phyloP scores from a whole-genome alignment of 1,140 invertebrate species.

The Drosophila murphyi region DNA sequence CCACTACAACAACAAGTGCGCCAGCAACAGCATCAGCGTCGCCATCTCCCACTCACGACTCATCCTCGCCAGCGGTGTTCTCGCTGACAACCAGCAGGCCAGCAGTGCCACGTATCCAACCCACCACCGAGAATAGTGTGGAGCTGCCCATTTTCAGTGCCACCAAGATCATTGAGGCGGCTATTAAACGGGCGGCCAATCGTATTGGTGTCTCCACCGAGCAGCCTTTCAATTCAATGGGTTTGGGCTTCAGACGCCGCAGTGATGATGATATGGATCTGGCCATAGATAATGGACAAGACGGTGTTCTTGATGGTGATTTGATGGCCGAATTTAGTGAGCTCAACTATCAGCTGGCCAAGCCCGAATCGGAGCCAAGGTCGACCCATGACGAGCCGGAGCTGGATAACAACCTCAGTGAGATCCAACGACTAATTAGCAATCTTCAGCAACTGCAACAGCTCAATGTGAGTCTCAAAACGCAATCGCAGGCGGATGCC shows the following conservation, averaged over 20 bases:
- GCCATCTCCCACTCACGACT: slow-evolving; percentile 48
- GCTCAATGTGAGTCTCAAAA: slow-evolving; percentile 84
- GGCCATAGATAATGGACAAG: slow-evolving; percentile 7
- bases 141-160: slow-evolving; percentile 78
- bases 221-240: slow-evolving; percentile 45
- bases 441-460: slow-evolving; percentile 81
- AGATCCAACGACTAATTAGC: slow-evolving; percentile 81
- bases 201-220: slow-evolving; percentile 77
- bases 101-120: slow-evolving; percentile 33
- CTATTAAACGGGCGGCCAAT: slow-evolving; percentile 77
- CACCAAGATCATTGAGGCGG: slow-evolving; percentile 80
- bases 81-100: slow-evolving; percentile 74
- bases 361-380: slow-evolving; percentile 47
- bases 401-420: slow-evolving; percentile 48
- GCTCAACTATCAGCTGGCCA: slow-evolving; percentile 76
- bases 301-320: slow-evolving; percentile 66
- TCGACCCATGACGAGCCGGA: slow-evolving; percentile 7
- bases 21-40: slow-evolving; percentile 4
- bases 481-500: slow-evolving; percentile 46
- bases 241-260: slow-evolving; percentile 62
- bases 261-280: slow-evolving; percentile 55
- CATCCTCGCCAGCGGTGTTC: slow-evolving; percentile 75
- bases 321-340: slow-evolving; percentile 80
- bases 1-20: not conserved
- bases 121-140: slow-evolving; percentile 69